Conservation (phyloP, 1,140 invertebrate species). For the Belonocnema kinseyi region DNA sequence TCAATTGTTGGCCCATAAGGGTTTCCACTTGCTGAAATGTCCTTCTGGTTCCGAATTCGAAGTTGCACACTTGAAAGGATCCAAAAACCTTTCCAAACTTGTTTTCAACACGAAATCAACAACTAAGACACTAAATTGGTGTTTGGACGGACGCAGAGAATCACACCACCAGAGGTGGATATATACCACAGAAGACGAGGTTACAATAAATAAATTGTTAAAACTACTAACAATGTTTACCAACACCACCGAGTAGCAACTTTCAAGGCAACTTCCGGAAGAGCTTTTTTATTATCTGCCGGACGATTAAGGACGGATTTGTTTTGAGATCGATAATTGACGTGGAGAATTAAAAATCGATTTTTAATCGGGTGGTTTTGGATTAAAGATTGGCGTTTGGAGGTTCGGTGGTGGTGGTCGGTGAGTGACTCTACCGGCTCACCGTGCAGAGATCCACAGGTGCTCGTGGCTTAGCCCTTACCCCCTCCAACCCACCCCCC, state of each 20-base stretch:
- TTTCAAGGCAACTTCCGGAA: not conserved
- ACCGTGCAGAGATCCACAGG: slow-evolving; percentile 72
- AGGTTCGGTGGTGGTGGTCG: slow-evolving; percentile 71
- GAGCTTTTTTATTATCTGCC: not conserved
- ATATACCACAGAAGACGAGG: not conserved
- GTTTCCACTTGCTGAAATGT: not conserved
- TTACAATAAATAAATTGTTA: not conserved
- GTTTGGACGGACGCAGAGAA: not conserved
- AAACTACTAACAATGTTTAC: not conserved
- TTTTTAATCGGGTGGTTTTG: slow-evolving; percentile 32
- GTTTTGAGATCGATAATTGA: not conserved
- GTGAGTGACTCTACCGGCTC: slow-evolving; percentile 73
- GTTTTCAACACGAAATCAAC: not conserved
- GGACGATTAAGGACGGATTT: not conserved
- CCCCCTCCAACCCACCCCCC: slow-evolving; percentile 53
- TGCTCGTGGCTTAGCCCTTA: slow-evolving; percentile 65
- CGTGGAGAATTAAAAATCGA: not conserved
- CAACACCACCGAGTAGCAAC: not conserved
- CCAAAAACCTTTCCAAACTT: no score
- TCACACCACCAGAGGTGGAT: not conserved
- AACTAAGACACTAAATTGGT: not conserved
- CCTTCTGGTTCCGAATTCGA: not conserved
- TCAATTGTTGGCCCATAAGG: not conserved
- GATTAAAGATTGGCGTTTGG: slow-evolving; percentile 35
- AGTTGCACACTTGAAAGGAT: not conserved